These are phyloP conservation scores for Eupithecia vulgata DNA, from an alignment of 2,888 invertebrate genomes.

Conservation along the genomic window DNA sequence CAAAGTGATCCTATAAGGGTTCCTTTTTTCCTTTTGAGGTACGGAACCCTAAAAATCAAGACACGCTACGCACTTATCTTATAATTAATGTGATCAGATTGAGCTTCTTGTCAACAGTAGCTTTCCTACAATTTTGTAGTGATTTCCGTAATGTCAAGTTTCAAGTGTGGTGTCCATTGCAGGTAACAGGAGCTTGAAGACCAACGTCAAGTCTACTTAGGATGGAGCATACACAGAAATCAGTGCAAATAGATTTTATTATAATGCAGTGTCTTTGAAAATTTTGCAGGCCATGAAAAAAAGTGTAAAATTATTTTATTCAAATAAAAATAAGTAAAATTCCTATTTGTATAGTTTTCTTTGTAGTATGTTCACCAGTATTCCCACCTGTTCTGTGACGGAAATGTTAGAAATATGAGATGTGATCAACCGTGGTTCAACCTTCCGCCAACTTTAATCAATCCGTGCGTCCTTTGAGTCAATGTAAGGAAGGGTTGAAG, in stretches of 20 bases:
- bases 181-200: slow-evolving; percentile 16
- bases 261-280: slow-evolving; percentile 61
- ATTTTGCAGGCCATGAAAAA: slow-evolving; percentile 67
- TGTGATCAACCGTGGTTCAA: too few relatives aligned
- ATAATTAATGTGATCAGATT: too few relatives aligned
- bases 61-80: too few relatives aligned
- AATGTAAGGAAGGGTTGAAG: too few relatives aligned
- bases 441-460: too few relatives aligned
- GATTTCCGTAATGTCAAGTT: too few relatives aligned
- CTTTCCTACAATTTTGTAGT: too few relatives aligned
- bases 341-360: slow-evolving; percentile 34
- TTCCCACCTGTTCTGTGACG: background rate
- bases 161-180: background rate
- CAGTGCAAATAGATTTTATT: slow-evolving; percentile 25
- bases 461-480: too few relatives aligned
- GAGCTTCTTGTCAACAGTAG: too few relatives aligned
- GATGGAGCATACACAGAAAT: slow-evolving; percentile 20
- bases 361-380: slow-evolving; percentile 19
- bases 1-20: too few relatives aligned
- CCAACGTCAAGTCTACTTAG: slow-evolving; percentile 11
- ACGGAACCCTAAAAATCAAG: too few relatives aligned
- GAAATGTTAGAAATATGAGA: background rate
- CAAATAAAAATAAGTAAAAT: slow-evolving; percentile 77
- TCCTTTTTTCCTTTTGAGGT: too few relatives aligned
- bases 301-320: slow-evolving; percentile 48